A percentile compares a stretch with the other conserved stretches of the same genome.
phyloP scores from a whole-genome alignment of 2,113 vertebrate genomes.

The Picathartes gymnocephalus region DNA sequence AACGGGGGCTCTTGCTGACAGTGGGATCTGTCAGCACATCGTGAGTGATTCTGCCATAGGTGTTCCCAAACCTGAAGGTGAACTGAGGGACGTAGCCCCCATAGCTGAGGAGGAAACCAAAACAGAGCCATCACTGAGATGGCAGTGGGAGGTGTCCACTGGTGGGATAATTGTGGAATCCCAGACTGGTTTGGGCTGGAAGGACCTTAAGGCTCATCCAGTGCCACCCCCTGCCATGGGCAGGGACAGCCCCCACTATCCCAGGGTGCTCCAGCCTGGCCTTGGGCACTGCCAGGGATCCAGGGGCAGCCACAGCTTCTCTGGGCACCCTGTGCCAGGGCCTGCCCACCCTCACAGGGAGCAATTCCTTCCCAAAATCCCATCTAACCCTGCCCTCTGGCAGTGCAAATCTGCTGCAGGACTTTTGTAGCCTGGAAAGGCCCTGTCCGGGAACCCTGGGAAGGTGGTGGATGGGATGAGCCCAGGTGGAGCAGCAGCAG shows the following conservation, averaged over 20 bases:
- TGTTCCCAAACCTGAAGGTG: neutral
- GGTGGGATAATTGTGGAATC: rapidly evolving
- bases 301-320: neutral
- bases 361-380: neutral
- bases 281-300: neutral
- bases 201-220: neutral
- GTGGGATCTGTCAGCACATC: neutral
- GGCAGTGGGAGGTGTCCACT: rapidly evolving
- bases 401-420: neutral
- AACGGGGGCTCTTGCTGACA: neutral
- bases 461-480: neutral
- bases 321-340: neutral
- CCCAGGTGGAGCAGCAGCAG: rapidly evolving
- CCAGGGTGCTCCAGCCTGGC: neutral
- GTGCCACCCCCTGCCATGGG: neutral
- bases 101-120: neutral
- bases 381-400: neutral
- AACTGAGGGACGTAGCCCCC: neutral
- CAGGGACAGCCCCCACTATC: neutral
- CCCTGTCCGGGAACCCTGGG: neutral
- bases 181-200: neutral
- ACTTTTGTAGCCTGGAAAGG: rapidly evolving
- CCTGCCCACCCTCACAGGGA: neutral
- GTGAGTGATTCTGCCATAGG: neutral
- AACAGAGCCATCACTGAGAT: rapidly evolving